These are phyloP conservation scores for Isoperla grammatica DNA, from an alignment of 2,888 invertebrate species.

Conservation along the genomic window DNA sequence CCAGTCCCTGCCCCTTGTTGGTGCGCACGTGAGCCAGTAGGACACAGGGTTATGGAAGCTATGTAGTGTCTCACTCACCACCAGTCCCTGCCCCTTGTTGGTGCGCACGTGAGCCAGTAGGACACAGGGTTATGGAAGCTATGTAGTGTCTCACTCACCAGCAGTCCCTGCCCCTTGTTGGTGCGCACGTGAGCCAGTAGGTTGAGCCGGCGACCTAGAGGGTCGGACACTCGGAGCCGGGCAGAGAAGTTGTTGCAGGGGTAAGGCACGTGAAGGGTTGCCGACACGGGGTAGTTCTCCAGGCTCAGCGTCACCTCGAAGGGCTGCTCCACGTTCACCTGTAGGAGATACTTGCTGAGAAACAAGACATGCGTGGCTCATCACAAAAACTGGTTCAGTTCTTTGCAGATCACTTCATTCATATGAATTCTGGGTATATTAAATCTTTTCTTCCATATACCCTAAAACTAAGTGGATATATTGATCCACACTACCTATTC, in stretches of 20 bases:
- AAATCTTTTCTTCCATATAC: too few relatives aligned
- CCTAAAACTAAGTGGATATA: too few relatives aligned
- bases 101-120: constrained; percentile 62
- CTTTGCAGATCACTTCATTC: too few relatives aligned
- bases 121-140: too few relatives aligned
- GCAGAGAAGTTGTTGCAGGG: constrained; percentile 52
- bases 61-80: too few relatives aligned
- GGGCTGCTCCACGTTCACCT: constrained; percentile 67
- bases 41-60: too few relatives aligned
- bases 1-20: constrained; percentile 55
- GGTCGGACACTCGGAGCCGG: constrained; percentile 69
- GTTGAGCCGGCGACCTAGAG: constrained; percentile 63
- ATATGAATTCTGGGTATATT: too few relatives aligned
- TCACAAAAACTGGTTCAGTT: too few relatives aligned
- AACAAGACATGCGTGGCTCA: too few relatives aligned
- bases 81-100: constrained; percentile 56
- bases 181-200: constrained; percentile 62
- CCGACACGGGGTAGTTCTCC: constrained; percentile 76
- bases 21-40: constrained; percentile 62
- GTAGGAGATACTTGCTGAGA: constrained; percentile 28
- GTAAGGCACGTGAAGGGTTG: constrained; percentile 51
- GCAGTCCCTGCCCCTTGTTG: constrained; percentile 55
- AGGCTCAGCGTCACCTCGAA: constrained; percentile 70
- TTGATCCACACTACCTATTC: too few relatives aligned
- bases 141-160: too few relatives aligned